Evolutionary conservation across 2,888 invertebrate species (phyloP).

Genomic region (Pegoplata infirma): DNA sequence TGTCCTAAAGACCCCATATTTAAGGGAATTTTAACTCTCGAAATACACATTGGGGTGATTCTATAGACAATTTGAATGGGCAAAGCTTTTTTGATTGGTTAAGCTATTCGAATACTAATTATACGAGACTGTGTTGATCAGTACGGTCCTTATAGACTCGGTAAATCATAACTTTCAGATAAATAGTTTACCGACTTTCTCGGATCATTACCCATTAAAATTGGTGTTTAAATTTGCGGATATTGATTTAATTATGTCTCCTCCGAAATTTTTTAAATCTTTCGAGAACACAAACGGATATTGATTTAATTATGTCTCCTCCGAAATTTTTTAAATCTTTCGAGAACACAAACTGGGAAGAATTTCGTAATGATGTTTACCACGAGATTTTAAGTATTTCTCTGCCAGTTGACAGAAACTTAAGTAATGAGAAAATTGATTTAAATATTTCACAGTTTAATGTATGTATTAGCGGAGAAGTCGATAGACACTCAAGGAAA

Average conservation of each 20-base stretch:
- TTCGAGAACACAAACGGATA: constrained; percentile 18
- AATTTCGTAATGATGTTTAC: neutral
- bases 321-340: constrained; percentile 13
- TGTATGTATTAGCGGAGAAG: neutral
- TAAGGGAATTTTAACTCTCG: no score
- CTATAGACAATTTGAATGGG: neutral
- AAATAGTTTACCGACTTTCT: neutral
- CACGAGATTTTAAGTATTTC: neutral
- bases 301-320: neutral
- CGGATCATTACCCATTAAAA: constrained; percentile 1
- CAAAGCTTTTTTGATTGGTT: neutral
- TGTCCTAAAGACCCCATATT: no score
- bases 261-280: constrained; percentile 4
- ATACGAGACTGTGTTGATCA: neutral
- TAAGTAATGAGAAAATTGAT: neutral
- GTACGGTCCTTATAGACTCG: neutral
- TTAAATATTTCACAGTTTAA: neutral
- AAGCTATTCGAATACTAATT: neutral
- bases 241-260: neutral
- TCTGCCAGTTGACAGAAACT: neutral
- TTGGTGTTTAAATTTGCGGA: neutral
- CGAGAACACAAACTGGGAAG: constrained; percentile 29
- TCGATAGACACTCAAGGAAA: neutral
- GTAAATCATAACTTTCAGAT: constrained; percentile 1
- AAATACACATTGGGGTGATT: neutral